Conservation (phyloP, 1,140 invertebrate genomes). For the Sitodiplosis mosellana region DNA sequence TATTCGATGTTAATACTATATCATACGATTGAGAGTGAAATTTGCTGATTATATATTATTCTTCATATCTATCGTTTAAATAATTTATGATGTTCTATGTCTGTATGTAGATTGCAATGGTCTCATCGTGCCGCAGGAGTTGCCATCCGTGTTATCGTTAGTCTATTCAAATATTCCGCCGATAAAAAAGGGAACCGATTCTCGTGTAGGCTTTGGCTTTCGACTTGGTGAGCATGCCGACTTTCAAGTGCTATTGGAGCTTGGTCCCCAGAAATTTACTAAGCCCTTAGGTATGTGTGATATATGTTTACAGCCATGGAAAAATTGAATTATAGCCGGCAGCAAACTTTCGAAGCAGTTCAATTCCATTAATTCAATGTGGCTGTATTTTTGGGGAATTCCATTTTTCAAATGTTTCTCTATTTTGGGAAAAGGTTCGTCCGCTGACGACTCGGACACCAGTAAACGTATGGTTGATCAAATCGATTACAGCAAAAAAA, state of each 20-base stretch:
- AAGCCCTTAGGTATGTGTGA: constrained; percentile 35
- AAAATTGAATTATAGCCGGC: too few species aligned
- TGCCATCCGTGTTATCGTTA: constrained; percentile 52
- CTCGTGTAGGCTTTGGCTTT: constrained; percentile 57
- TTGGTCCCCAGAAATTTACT: constrained; percentile 55
- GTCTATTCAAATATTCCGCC: constrained; percentile 68
- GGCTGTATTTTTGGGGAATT: too few species aligned
- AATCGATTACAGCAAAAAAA: constrained; percentile 8
- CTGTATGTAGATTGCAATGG: constrained; percentile 18
- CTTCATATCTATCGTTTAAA: too few species aligned
- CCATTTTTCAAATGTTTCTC: too few species aligned
- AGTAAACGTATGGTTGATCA: constrained; percentile 20
- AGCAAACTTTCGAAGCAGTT: too few species aligned
- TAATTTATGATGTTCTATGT: not conserved
- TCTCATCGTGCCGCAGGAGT: constrained; percentile 53
- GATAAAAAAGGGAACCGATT: constrained; percentile 67
- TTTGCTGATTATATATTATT: too few species aligned
- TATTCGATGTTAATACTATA: too few species aligned
- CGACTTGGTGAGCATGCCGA: constrained; percentile 60
- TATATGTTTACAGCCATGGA: too few species aligned
- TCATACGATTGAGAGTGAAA: too few species aligned
- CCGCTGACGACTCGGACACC: constrained; percentile 13
- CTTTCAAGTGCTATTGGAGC: constrained; percentile 53
- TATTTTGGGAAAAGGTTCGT: constrained; percentile 1
- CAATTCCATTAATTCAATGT: too few species aligned